These are phyloP conservation scores for Achlya flavicornis DNA, from an alignment of 2,888 invertebrate genomes.

Conservation along the genomic window DNA sequence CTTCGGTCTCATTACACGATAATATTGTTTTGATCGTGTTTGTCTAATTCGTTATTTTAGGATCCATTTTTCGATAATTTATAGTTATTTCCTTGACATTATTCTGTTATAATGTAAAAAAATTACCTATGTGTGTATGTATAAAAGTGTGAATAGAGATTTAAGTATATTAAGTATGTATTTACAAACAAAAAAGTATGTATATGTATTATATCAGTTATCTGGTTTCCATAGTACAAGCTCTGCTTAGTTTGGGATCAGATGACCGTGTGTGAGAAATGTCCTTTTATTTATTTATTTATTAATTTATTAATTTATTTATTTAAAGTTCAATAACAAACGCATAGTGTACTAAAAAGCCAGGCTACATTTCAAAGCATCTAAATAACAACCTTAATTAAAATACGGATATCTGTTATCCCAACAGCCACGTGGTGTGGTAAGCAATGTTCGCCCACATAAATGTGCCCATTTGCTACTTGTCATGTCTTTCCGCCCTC, in stretches of 20 bases:
- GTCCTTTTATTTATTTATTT: too few relatives aligned
- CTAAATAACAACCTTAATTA: slow-evolving; percentile 3
- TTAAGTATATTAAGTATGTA: too few relatives aligned
- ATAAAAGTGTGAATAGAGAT: too few relatives aligned
- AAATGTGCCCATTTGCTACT: slow-evolving; percentile 35
- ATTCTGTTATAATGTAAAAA: too few relatives aligned
- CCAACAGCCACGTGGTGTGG: slow-evolving; percentile 4
- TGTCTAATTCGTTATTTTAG: slow-evolving; percentile 11
- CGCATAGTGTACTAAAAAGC: not conserved
- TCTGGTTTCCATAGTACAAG: too few relatives aligned
- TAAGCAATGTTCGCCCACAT: slow-evolving; percentile 19
- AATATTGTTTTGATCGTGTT: slow-evolving; percentile 7
- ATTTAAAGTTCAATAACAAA: not conserved
- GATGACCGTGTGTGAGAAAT: too few relatives aligned
- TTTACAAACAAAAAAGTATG: too few relatives aligned
- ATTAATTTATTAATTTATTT: too few relatives aligned
- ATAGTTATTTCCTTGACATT: not conserved
- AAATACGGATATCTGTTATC: slow-evolving; percentile 2
- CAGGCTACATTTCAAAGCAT: not conserved
- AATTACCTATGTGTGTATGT: too few relatives aligned
- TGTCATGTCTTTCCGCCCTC: slow-evolving; percentile 35
- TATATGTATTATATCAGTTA: too few relatives aligned
- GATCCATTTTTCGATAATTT: not conserved
- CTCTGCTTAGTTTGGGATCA: too few relatives aligned
- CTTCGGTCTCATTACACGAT: slow-evolving; percentile 31